These are phyloP conservation scores for Diplodus sargus DNA, from an alignment of 2,797 vertebrate genomes.

Conservation along the genomic window DNA sequence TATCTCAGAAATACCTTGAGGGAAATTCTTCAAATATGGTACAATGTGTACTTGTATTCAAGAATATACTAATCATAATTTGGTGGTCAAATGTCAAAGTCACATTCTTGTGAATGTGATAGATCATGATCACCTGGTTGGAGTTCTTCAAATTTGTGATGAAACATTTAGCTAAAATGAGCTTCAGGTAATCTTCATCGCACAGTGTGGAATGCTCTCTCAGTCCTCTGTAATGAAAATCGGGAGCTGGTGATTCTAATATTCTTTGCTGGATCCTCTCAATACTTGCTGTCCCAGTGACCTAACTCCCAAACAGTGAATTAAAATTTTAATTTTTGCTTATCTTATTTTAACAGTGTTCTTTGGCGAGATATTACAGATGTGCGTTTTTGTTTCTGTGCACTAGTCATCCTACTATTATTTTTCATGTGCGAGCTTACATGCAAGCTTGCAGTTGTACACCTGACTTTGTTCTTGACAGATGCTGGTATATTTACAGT, in stretches of 20 bases:
- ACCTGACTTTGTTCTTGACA: background rate
- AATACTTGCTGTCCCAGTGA: constrained; percentile 32
- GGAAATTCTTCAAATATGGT: no score
- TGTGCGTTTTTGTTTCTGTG: constrained; percentile 13
- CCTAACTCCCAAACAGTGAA: constrained; percentile 35
- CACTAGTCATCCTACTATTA: background rate
- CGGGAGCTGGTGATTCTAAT: background rate
- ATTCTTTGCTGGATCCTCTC: background rate
- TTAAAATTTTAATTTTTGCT: constrained; percentile 39
- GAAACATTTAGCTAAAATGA: no score
- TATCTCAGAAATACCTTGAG: no score
- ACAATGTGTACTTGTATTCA: no score
- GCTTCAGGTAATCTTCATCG: no score
- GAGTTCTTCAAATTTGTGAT: no score
- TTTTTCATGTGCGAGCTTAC: background rate
- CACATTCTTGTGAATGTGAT: no score
- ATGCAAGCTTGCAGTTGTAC: constrained; percentile 3
- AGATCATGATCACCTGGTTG: no score
- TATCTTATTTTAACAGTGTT: constrained; percentile 10
- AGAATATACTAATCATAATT: no score
- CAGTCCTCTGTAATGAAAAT: no score
- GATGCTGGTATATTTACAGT: constrained; percentile 1
- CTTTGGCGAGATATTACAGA: background rate
- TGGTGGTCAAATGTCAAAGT: no score
- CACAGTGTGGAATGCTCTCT: no score